A percentile compares a stretch with the other conserved stretches of the same genome.
phyloP scores from a whole-genome alignment of 2,888 invertebrate genomes.

The Taphrorychus bicolor region DNA sequence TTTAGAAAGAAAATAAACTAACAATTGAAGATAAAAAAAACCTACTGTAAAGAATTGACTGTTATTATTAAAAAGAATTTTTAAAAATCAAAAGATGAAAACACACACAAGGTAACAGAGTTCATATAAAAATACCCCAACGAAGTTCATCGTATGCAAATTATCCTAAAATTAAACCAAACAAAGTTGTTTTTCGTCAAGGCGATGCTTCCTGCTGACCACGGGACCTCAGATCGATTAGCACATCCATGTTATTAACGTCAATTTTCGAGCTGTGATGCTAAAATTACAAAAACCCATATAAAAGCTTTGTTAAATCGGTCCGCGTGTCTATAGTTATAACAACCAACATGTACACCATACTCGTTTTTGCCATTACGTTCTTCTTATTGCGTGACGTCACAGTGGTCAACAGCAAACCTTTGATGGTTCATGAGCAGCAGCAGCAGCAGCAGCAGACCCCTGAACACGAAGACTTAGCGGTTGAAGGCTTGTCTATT shows the following conservation, averaged over 20 bases:
- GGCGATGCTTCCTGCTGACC: background rate
- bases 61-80: too few relatives aligned
- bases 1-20: too few relatives aligned
- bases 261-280: conserved; percentile 15
- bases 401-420: background rate
- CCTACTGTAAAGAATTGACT: too few relatives aligned
- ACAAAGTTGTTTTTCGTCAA: conserved; percentile 13
- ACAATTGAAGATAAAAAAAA: too few relatives aligned
- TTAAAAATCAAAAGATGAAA: too few relatives aligned
- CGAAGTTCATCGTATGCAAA: too few relatives aligned
- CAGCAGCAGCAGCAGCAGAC: too few relatives aligned
- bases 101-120: too few relatives aligned
- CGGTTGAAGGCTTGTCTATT: background rate
- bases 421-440: too few relatives aligned
- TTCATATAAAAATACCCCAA: too few relatives aligned
- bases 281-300: conserved; percentile 8
- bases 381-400: conserved; percentile 11
- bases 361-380: conserved; percentile 1
- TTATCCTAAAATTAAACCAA: conserved; percentile 15
- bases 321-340: too few relatives aligned
- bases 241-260: conserved; percentile 30
- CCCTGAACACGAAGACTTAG: background rate
- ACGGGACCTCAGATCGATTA: conserved; percentile 23
- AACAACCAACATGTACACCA: conserved; percentile 13
- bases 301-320: too few relatives aligned